A percentile compares a stretch with the other conserved stretches of the same genome.
Conservation (phyloP, 2,113 vertebrate genomes). For the Pollachius pollachius region DNA sequence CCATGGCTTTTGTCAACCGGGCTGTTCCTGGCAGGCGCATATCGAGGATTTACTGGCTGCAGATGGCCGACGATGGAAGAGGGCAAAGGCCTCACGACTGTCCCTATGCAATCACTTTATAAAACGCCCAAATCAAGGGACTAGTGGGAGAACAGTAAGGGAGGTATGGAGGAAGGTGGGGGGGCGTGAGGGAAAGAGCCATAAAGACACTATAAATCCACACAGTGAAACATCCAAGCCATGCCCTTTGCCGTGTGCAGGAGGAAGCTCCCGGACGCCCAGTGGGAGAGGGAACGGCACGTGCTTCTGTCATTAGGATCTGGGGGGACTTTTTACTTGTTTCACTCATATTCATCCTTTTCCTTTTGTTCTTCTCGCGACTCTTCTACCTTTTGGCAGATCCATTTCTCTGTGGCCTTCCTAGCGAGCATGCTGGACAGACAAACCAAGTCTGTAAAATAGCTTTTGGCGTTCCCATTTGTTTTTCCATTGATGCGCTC, state of each 20-base stretch:
- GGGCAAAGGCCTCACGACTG: slow-evolving; percentile 34
- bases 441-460: too few relatives aligned
- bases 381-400: too few relatives aligned
- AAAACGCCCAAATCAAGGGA: slow-evolving; percentile 53
- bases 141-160: neutral
- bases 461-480: too few relatives aligned
- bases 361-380: too few relatives aligned
- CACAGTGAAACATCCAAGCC: slow-evolving; percentile 50
- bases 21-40: slow-evolving; percentile 49
- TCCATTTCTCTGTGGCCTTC: too few relatives aligned
- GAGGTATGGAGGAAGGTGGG: slow-evolving; percentile 53
- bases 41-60: slow-evolving; percentile 66
- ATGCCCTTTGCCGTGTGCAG: slow-evolving; percentile 44
- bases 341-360: too few relatives aligned
- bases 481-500: too few relatives aligned
- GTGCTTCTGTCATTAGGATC: slow-evolving; percentile 21
- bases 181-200: slow-evolving; percentile 31
- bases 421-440: too few relatives aligned
- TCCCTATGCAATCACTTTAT: slow-evolving; percentile 52
- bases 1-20: slow-evolving; percentile 56
- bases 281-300: slow-evolving; percentile 35
- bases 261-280: slow-evolving; percentile 21
- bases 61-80: slow-evolving; percentile 59
- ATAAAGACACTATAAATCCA: slow-evolving; percentile 56
- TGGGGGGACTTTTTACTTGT: neutral